phyloP scores from a whole-genome alignment of 2,113 vertebrate species.

The Lepisosteus oculatus region DNA sequence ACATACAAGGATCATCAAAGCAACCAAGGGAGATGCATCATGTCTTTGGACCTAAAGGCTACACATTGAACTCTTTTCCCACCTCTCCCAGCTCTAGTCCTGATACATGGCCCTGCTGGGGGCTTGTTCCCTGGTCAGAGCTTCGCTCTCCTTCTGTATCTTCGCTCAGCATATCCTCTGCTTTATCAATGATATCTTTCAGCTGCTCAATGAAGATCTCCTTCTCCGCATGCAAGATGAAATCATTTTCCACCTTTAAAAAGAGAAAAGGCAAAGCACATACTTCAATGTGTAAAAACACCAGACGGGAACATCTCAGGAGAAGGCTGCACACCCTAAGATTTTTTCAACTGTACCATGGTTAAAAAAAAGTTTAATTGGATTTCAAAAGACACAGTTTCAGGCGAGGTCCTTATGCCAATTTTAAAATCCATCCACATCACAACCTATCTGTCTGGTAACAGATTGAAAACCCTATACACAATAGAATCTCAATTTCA shows the following conservation, averaged over 20 bases:
- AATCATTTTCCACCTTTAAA: slow-evolving; percentile 89
- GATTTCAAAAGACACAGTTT: too few species aligned
- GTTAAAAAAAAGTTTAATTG: too few species aligned
- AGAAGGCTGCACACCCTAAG: neutral
- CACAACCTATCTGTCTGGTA: too few species aligned
- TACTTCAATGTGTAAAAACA: neutral
- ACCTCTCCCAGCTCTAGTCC: slow-evolving; percentile 70
- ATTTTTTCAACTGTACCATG: too few species aligned
- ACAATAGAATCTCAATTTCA: too few species aligned
- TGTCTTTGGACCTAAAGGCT: neutral
- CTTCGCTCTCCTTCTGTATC: slow-evolving; percentile 81
- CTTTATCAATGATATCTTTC: slow-evolving; percentile 97
- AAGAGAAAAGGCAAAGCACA: slow-evolving; percentile 5
- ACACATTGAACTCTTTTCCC: slow-evolving; percentile 20
- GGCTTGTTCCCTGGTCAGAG: slow-evolving; percentile 74
- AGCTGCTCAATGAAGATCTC: slow-evolving; percentile 97
- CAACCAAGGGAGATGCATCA: too few species aligned
- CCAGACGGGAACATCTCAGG: neutral
- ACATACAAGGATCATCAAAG: too few species aligned
- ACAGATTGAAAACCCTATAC: too few species aligned
- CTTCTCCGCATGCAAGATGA: slow-evolving; percentile 87
- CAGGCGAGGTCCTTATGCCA: too few species aligned
- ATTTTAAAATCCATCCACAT: too few species aligned
- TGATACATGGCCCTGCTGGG: slow-evolving; percentile 64
- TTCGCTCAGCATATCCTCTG: slow-evolving; percentile 94